A percentile compares a stretch with the other conserved stretches of the same genome.
Evolutionary conservation across 2,888 invertebrate species (phyloP).

Genomic region (Perizoma flavofasciatum): DNA sequence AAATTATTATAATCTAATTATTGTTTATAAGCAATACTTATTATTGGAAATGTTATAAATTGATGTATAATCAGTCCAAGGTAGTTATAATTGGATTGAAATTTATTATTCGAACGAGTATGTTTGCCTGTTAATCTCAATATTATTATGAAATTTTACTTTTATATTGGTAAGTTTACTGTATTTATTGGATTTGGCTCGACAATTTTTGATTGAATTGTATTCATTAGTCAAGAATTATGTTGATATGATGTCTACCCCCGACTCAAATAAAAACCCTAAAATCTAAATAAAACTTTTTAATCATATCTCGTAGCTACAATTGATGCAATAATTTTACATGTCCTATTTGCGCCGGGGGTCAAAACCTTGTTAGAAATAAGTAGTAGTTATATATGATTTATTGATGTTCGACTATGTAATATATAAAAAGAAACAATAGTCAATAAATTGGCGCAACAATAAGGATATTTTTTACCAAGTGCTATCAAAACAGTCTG

Average conservation of each 20-base stretch:
- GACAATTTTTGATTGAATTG: slow-evolving; percentile 17
- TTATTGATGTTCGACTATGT: slow-evolving; percentile 17
- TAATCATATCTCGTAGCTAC: not conserved
- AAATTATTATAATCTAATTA: slow-evolving; percentile 39
- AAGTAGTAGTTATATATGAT: slow-evolving; percentile 5
- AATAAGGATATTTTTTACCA: slow-evolving; percentile 15
- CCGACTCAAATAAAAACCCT: slow-evolving; percentile 4
- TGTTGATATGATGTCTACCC: slow-evolving; percentile 10
- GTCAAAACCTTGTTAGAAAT: slow-evolving; percentile 10
- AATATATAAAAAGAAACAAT: slow-evolving; percentile 5
- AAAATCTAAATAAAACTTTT: not conserved
- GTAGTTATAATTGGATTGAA: slow-evolving; percentile 33
- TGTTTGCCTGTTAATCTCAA: slow-evolving; percentile 41
- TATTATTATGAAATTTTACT: slow-evolving; percentile 30
- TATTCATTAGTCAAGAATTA: slow-evolving; percentile 9
- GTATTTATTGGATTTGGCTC: slow-evolving; percentile 39
- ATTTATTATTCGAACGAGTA: slow-evolving; percentile 31
- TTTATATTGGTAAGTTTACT: slow-evolving; percentile 31
- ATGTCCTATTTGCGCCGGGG: slow-evolving; percentile 14
- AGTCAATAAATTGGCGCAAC: slow-evolving; percentile 24
- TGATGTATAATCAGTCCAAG: slow-evolving; percentile 30
- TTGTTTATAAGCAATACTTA: slow-evolving; percentile 40
- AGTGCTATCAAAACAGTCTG: not conserved
- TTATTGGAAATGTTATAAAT: slow-evolving; percentile 40
- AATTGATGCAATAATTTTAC: slow-evolving; percentile 2